Evolutionary conservation across 2,888 invertebrate species (phyloP).

Genomic region (Ophioninae sp.): DNA sequence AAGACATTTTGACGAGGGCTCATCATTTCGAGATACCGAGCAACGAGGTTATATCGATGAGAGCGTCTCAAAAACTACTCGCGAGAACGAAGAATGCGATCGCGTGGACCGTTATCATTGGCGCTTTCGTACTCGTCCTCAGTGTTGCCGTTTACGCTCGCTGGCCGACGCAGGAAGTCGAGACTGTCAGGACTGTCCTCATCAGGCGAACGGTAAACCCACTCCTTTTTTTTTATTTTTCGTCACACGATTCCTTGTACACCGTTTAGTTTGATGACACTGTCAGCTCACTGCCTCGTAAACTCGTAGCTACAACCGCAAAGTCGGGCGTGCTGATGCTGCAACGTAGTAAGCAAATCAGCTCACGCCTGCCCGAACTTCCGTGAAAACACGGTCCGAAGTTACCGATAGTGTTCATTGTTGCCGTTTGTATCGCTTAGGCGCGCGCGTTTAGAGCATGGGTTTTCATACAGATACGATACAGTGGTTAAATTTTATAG

Average conservation of each 20-base stretch:
- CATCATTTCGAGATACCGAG: conserved; percentile 74
- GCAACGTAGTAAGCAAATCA: no score
- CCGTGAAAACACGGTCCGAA: no score
- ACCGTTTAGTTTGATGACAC: no score
- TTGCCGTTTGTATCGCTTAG: no score
- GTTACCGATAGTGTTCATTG: no score
- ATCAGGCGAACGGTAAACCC: conserved; percentile 74
- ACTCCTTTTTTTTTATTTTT: conserved; percentile 1
- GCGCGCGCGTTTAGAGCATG: no score
- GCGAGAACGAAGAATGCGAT: conserved; percentile 73
- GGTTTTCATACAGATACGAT: no score
- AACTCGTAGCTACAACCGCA: no score
- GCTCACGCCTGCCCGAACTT: no score
- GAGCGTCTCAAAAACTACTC: conserved; percentile 74
- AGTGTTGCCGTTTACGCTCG: conserved; percentile 73
- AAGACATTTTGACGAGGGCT: conserved; percentile 74
- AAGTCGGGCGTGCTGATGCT: no score
- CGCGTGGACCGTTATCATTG: conserved; percentile 73
- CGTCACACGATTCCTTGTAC: background rate
- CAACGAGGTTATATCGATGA: conserved; percentile 73
- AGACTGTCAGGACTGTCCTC: conserved; percentile 76
- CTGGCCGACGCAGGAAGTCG: conserved; percentile 77
- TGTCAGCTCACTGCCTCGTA: no score
- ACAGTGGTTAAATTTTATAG: no score
- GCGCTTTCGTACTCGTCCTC: conserved; percentile 71